phyloP scores from a whole-genome alignment of 2,888 invertebrate species.

The Synergus gifuensis region DNA sequence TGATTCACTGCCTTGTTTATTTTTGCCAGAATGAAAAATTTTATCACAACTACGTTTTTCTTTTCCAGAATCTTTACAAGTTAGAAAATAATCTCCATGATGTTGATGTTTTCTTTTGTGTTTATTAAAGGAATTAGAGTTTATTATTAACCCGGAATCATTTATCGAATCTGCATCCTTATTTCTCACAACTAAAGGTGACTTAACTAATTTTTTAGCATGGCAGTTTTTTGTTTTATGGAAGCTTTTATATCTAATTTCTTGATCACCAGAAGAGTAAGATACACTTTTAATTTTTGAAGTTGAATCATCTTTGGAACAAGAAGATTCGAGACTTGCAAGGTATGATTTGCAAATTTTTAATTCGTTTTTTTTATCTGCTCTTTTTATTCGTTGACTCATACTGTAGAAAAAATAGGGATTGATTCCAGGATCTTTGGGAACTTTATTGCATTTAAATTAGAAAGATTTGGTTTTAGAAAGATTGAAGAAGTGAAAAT shows the following conservation, averaged over 20 bases:
- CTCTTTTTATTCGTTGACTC: not conserved
- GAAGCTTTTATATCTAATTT: not conserved
- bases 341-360: not conserved
- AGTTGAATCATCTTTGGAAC: not conserved
- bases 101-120: not conserved
- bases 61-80: not conserved
- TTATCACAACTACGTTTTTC: not conserved
- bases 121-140: not conserved
- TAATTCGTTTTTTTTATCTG: not conserved
- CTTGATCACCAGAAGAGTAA: not conserved
- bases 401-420: conserved; percentile 1
- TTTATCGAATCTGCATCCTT: not conserved
- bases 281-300: not conserved
- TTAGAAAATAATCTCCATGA: not conserved
- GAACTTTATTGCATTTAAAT: not conserved
- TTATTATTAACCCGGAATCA: not conserved
- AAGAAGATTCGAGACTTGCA: not conserved
- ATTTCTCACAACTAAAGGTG: not conserved
- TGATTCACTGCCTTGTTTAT: not conserved
- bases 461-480: not conserved
- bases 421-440: not conserved
- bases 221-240: not conserved
- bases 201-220: not conserved
- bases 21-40: not conserved
- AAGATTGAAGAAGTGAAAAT: not conserved